Evolutionary conservation across 2,888 invertebrate genomes (phyloP).

Genomic region (Chrysopilus asiliformis): DNA sequence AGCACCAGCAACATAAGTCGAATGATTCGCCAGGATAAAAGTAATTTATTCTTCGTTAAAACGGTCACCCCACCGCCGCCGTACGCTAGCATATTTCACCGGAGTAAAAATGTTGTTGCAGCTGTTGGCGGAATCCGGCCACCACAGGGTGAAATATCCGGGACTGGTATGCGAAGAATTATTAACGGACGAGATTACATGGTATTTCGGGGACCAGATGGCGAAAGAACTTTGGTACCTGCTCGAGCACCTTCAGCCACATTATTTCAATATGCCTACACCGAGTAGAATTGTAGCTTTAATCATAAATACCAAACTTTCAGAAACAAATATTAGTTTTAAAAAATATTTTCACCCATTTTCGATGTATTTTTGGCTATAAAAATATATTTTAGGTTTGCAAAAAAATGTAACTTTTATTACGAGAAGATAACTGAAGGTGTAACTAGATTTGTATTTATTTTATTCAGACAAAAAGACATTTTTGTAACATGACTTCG

Average conservation of each 20-base stretch:
- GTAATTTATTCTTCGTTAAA: neutral
- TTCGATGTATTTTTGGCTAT: too few relatives aligned
- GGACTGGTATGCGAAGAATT: constrained; percentile 38
- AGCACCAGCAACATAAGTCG: too few relatives aligned
- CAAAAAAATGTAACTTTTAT: too few relatives aligned
- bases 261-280: constrained; percentile 48
- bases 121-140: constrained; percentile 4
- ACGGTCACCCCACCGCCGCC: constrained; percentile 45
- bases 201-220: constrained; percentile 46
- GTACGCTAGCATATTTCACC: constrained; percentile 41
- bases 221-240: constrained; percentile 56
- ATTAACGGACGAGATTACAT: constrained; percentile 70
- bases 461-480: too few relatives aligned
- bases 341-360: neutral
- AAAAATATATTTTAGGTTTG: too few relatives aligned
- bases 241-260: constrained; percentile 63
- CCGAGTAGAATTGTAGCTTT: constrained; percentile 26
- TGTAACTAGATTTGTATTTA: too few relatives aligned
- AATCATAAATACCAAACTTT: too few relatives aligned
- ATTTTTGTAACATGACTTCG: too few relatives aligned
- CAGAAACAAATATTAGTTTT: neutral
- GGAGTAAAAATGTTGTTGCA: constrained; percentile 10
- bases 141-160: neutral
- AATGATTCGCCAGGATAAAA: neutral
- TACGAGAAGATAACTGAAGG: too few relatives aligned